Evolutionary conservation across 2,797 vertebrate genomes (phyloP).

Genomic region (Pangasius larnaudii): DNA sequence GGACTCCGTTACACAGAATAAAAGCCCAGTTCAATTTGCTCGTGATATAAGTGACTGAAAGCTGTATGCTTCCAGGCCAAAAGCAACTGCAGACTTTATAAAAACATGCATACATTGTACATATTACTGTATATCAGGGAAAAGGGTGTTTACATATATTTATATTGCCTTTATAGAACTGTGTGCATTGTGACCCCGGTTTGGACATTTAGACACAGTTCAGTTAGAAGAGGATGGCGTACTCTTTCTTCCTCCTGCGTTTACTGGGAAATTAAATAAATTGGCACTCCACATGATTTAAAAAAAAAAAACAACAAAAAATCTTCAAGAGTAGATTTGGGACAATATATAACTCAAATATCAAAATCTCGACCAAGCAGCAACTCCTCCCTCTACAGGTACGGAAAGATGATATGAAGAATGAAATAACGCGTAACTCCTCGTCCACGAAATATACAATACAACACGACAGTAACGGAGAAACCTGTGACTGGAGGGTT

Average conservation of each 20-base stretch:
- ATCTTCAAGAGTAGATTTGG: not conserved
- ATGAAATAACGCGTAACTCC: not conserved
- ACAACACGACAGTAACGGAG: not conserved
- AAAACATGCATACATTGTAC: conserved; percentile 80
- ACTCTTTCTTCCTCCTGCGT: not conserved
- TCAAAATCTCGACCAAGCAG: not conserved
- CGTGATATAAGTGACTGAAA: conserved; percentile 50
- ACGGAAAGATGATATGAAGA: not conserved
- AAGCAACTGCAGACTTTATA: conserved; percentile 46
- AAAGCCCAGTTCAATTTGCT: conserved; percentile 60
- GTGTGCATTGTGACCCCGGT: conserved; percentile 47
- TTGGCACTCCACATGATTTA: conserved; percentile 34
- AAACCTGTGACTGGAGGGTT: not conserved
- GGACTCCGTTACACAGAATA: conserved; percentile 39
- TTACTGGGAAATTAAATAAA: conserved; percentile 2
- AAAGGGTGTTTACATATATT: conserved; percentile 67
- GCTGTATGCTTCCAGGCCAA: conserved; percentile 54
- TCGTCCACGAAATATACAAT: not conserved
- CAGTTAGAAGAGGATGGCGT: not conserved
- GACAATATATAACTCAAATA: not conserved
- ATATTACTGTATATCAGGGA: conserved; percentile 66
- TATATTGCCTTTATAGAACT: conserved; percentile 74
- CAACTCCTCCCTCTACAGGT: not conserved
- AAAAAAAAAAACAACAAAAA: too few relatives aligned
- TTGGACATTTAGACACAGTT: conserved; percentile 25